A percentile compares a stretch with the other conserved stretches of the same genome.
Conservation (phyloP, 2,113 vertebrate genomes). For the Urocitellus parryii region DNA sequence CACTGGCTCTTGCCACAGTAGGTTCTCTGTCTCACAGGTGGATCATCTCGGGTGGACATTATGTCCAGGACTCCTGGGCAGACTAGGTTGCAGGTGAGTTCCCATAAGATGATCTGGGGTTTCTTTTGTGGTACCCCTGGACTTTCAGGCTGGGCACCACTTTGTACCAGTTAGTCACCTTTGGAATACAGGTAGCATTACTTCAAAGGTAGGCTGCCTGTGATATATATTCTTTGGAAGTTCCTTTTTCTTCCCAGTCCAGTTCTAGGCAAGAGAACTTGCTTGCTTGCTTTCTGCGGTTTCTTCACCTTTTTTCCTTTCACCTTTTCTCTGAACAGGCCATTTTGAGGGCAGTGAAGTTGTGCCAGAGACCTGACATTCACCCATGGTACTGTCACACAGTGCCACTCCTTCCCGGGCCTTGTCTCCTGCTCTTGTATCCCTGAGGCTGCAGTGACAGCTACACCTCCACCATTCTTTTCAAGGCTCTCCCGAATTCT, state of each 20-base stretch:
- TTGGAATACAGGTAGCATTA: not conserved
- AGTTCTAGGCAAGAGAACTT: not conserved
- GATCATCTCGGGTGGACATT: not conserved
- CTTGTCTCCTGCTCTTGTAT: not conserved
- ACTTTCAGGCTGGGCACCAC: not conserved
- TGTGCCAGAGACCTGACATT: rapidly evolving
- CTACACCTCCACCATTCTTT: not conserved
- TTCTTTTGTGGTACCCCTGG: not conserved
- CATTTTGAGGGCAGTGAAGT: not conserved
- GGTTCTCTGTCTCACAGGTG: rapidly evolving
- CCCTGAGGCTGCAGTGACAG: not conserved
- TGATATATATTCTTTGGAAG: not conserved
- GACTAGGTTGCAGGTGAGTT: not conserved
- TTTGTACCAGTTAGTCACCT: not conserved
- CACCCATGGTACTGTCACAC: not conserved
- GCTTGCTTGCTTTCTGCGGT: not conserved
- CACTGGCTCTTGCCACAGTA: not conserved
- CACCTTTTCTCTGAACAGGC: not conserved
- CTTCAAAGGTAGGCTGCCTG: no score
- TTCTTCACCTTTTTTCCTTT: no score
- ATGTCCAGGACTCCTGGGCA: no score
- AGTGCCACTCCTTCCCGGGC: no score
- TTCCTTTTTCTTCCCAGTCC: not conserved
- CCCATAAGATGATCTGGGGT: not conserved
- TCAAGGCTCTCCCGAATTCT: not conserved